Conservation (phyloP, 1,140 invertebrate species). For the Palaemon carinicauda region DNA sequence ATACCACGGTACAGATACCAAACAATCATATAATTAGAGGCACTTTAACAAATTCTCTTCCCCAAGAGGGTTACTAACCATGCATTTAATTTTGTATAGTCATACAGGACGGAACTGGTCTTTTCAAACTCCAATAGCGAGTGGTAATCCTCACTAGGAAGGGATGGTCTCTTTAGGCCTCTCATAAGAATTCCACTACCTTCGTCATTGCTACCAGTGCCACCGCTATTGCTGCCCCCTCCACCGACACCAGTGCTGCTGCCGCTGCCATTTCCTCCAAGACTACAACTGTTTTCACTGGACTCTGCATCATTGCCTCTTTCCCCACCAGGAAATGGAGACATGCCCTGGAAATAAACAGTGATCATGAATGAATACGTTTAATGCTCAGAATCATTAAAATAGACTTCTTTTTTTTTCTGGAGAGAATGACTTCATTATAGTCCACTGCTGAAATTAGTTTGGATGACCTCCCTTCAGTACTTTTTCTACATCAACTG, state of each 20-base stretch:
- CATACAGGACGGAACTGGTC: constrained; percentile 83
- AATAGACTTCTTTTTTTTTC: too few relatives aligned
- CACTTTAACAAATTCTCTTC: too few relatives aligned
- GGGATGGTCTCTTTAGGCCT: constrained; percentile 43
- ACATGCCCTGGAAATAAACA: constrained; percentile 36
- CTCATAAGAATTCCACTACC: background rate
- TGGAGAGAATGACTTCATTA: too few relatives aligned
- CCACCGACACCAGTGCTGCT: constrained; percentile 3
- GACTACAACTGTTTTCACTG: constrained; percentile 31
- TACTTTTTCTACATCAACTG: too few relatives aligned
- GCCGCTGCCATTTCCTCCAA: constrained; percentile 1
- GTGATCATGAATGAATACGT: too few relatives aligned
- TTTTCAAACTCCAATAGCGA: constrained; percentile 71
- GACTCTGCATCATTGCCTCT: constrained; percentile 41
- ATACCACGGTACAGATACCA: too few relatives aligned
- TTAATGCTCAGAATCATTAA: too few relatives aligned
- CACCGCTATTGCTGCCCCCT: background rate
- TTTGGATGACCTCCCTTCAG: too few relatives aligned
- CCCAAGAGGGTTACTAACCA: too few relatives aligned
- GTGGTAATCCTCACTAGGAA: constrained; percentile 48
- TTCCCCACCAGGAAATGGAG: constrained; percentile 46
- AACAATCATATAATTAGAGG: too few relatives aligned
- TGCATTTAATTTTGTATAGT: constrained; percentile 83
- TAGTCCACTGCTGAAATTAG: too few relatives aligned
- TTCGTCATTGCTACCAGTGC: background rate